A percentile compares a stretch with the other conserved stretches of the same genome.
phyloP scores from a whole-genome alignment of 2,113 vertebrate species.

The Agelaius phoeniceus region DNA sequence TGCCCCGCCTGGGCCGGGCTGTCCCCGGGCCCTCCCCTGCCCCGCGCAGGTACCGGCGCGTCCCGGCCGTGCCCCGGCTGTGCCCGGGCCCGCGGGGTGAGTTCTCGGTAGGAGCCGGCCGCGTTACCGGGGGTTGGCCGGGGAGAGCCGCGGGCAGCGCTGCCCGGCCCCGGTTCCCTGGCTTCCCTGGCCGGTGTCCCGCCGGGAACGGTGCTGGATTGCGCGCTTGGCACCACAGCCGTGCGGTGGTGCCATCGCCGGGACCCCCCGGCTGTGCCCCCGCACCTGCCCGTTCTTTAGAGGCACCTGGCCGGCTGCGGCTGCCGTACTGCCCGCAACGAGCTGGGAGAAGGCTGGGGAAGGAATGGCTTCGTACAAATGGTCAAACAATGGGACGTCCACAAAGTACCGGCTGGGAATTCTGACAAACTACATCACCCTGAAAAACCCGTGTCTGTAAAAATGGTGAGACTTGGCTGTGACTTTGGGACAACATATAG shows the following conservation, averaged over 20 bases:
- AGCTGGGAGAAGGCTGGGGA: neutral
- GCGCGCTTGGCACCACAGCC: rapidly evolving
- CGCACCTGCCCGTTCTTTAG: rapidly evolving
- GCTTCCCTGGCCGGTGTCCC: neutral
- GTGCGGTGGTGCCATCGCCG: rapidly evolving
- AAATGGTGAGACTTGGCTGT: neutral
- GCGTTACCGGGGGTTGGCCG: rapidly evolving
- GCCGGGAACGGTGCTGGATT: rapidly evolving
- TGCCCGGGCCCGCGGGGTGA: no score
- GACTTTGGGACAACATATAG: neutral
- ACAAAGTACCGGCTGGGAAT: neutral
- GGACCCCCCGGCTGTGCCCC: neutral
- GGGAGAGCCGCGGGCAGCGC: neutral
- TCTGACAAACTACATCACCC: neutral
- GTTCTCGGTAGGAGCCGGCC: neutral
- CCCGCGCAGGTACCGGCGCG: neutral
- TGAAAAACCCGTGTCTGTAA: neutral
- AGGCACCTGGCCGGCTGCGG: neutral
- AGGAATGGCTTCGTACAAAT: neutral
- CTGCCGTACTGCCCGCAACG: neutral
- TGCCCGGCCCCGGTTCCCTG: neutral
- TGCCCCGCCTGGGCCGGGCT: no score
- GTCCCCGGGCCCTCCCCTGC: no score
- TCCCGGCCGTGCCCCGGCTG: no score
- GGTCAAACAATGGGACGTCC: neutral